Conservation (phyloP, 2,113 vertebrate genomes). For the Pipa parva region DNA sequence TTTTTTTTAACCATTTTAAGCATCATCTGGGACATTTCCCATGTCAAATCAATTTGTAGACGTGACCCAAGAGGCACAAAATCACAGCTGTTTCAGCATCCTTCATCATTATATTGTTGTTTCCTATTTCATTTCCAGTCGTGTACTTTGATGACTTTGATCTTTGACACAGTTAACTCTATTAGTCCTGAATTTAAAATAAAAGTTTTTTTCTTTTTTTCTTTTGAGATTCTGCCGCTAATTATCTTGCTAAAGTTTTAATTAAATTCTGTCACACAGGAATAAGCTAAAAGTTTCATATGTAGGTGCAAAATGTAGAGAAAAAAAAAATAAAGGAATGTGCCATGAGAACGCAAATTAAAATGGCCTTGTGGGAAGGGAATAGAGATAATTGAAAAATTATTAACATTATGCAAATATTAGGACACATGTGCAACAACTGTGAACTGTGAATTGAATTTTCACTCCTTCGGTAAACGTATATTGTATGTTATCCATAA, state of each 20-base stretch:
- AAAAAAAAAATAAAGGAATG: background rate
- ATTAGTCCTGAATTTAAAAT: conserved; percentile 58
- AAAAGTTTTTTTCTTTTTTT: conserved; percentile 57
- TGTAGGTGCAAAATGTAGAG: background rate
- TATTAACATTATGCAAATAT: no score
- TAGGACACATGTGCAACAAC: no score
- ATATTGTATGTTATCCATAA: no score
- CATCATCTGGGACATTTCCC: conserved; percentile 63
- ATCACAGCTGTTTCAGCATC: conserved; percentile 51
- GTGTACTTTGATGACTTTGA: conserved; percentile 64
- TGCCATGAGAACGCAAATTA: conserved; percentile 13
- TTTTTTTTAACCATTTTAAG: conserved; percentile 67
- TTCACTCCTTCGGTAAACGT: no score
- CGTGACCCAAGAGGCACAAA: conserved; percentile 57
- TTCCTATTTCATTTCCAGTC: conserved; percentile 59
- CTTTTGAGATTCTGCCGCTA: conserved; percentile 66
- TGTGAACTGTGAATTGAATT: no score
- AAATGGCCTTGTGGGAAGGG: background rate
- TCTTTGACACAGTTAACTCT: conserved; percentile 74
- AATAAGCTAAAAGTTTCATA: conserved; percentile 53
- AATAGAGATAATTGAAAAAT: conserved; percentile 16
- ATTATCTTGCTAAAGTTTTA: conserved; percentile 74
- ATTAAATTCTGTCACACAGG: conserved; percentile 71
- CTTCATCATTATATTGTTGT: conserved; percentile 53
- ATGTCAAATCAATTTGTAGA: conserved; percentile 71